Base-by-base conservation (phyloP, 2,113 vertebrate species). In the Bostrychus sinensis region DNA sequence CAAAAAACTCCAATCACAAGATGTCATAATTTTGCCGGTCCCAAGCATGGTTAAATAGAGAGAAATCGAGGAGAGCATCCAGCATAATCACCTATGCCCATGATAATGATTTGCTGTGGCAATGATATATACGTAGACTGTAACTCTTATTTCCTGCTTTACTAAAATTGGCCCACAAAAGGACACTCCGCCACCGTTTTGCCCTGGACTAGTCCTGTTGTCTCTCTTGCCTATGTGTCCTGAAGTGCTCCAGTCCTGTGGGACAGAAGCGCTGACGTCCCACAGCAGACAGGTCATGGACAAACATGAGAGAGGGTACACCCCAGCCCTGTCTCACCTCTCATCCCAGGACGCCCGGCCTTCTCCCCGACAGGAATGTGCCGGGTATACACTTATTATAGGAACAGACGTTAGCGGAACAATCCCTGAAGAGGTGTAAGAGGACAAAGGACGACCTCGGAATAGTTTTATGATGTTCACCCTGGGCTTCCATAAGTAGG, bases 401-500 rank as follows among this genome's bases (percentile, higher is more conserved):
- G 34, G 58, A n/a, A 62, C 48, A 66, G 34, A 54, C 16, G 53
- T 8, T 54, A 34, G 56, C 60, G 37, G 37, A 43, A 30, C 37
- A 65, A 63, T 43, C 66, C 74, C 74, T 50, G 57, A 56, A 66
- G 70, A 76, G 77, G 41, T 58, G 71, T 64, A 36, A 7, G 41
- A 41, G 12, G 64, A 77, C 50, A 53, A 53, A 53, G 19, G 66
- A 69, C 28, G 41, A 73, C 61, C 73, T 65, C 46, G 45, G 57
- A 66, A 61, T 60, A 63, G 54, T 84, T 80, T 66, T 66, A 42
- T 66, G 55, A 26, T 56, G 62, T 48, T 16, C 62, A 73, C 68
- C 45, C 13, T 16, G 76, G 81, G 73, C 51, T 62, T 61, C 61
- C 39, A 51, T 66, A 82, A 72, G 62, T 66, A 77, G 74, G 70